Conservation (phyloP, 2,113 vertebrate species). For the Panurus biarmicus region DNA sequence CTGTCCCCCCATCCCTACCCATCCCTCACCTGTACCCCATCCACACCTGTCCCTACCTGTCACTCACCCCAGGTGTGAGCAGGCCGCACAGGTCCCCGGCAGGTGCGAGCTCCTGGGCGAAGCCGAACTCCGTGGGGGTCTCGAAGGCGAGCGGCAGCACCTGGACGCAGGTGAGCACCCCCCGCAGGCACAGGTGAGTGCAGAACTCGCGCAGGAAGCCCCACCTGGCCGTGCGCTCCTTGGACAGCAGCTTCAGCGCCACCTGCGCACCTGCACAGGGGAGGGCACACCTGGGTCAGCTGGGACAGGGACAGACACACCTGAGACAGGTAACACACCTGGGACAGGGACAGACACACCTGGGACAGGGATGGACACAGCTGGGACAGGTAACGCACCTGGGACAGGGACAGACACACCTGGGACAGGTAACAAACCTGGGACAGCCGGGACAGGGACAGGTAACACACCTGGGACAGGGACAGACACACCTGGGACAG, state of each 20-base stretch:
- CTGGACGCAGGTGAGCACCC: neutral
- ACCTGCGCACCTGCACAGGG: neutral
- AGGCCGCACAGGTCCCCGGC: neutral
- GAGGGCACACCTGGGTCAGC: neutral
- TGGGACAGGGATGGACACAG: too few species aligned
- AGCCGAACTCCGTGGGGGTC: neutral
- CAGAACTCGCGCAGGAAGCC: neutral
- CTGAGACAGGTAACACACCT: neutral
- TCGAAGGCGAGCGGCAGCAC: neutral
- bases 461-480: too few species aligned
- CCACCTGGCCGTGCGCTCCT: neutral
- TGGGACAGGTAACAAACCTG: too few species aligned
- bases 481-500: too few species aligned
- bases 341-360: too few species aligned
- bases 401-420: too few species aligned
- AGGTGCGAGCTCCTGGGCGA: neutral
- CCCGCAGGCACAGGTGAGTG: neutral
- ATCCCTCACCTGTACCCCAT: neutral
- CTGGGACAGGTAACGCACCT: too few species aligned
- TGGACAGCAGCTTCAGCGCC: neutral
- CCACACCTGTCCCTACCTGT: neutral
- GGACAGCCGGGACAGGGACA: too few species aligned
- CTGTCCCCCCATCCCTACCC: too few species aligned
- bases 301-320: too few species aligned
- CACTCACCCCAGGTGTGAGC: neutral